phyloP scores from a whole-genome alignment of 2,888 invertebrate genomes.

The Drosophila acutilabella region DNA sequence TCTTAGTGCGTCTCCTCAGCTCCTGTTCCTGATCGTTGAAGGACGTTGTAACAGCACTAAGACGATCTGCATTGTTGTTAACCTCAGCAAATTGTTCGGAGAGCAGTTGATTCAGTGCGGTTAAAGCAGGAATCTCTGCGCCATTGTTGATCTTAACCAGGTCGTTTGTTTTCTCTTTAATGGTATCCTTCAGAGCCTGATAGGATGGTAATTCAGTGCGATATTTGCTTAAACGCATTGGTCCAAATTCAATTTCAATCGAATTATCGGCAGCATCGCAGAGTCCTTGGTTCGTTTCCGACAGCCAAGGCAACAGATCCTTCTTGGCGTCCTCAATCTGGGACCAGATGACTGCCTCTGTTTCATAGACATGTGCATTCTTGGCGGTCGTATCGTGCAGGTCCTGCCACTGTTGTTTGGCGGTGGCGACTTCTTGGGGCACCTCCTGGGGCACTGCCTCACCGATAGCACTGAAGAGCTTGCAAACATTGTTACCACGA shows the following conservation, averaged over 20 bases:
- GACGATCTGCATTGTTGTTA: conserved; percentile 89
- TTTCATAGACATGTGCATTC: conserved; percentile 92
- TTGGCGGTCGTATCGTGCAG: conserved; percentile 90
- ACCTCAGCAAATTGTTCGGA: conserved; percentile 92
- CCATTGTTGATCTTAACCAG: conserved; percentile 91
- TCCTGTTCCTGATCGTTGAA: conserved; percentile 91
- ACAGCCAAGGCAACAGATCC: conserved; percentile 93
- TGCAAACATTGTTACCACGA: conserved; percentile 86
- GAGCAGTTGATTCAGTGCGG: conserved; percentile 88
- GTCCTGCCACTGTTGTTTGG: conserved; percentile 90
- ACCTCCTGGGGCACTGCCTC: conserved; percentile 87
- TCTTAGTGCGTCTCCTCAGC: conserved; percentile 90
- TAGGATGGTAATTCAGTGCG: conserved; percentile 93
- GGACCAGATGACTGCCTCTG: conserved; percentile 96
- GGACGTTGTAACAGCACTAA: conserved; percentile 90
- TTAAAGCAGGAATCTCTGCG: conserved; percentile 89
- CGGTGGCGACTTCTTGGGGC: conserved; percentile 85
- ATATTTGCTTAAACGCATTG: conserved; percentile 92
- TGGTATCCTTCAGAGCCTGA: conserved; percentile 90
- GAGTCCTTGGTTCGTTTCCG: conserved; percentile 91
- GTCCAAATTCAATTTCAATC: conserved; percentile 92
- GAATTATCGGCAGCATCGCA: conserved; percentile 91
- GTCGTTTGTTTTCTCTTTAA: conserved; percentile 92
- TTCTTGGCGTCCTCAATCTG: conserved; percentile 95
- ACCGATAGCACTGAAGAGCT: conserved; percentile 84